phyloP scores from a whole-genome alignment of 2,113 vertebrate genomes.

The Nannospalax galili region DNA sequence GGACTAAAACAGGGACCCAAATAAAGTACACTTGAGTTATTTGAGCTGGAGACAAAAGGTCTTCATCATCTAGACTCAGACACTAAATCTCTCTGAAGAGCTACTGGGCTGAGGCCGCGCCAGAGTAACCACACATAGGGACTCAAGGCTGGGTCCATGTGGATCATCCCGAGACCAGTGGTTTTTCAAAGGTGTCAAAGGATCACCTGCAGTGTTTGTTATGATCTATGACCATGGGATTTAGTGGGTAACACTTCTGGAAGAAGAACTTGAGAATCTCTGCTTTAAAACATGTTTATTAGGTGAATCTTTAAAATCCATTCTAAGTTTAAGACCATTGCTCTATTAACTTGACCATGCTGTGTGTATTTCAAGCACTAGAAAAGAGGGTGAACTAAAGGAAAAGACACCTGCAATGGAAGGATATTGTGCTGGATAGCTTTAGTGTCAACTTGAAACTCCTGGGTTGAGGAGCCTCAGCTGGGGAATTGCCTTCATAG shows the following conservation, averaged over 20 bases:
- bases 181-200: slow-evolving; percentile 10
- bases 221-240: neutral
- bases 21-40: slow-evolving; percentile 31
- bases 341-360: neutral
- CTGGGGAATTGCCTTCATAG: too few species aligned
- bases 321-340: neutral
- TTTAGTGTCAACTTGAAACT: too few species aligned
- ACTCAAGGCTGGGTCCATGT: neutral
- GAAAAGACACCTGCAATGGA: neutral
- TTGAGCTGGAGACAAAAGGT: slow-evolving; percentile 39
- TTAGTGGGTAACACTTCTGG: neutral
- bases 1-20: slow-evolving; percentile 47
- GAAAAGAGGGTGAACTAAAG: slow-evolving; percentile 34
- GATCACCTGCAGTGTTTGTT: neutral
- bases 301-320: slow-evolving; percentile 16
- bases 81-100: neutral
- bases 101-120: neutral
- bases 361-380: neutral
- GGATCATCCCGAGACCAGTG: neutral
- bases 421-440: too few species aligned
- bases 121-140: neutral
- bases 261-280: neutral
- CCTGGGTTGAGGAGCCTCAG: too few species aligned
- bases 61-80: neutral
- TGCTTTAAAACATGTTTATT: neutral